Base-by-base conservation (phyloP, 1,140 invertebrate genomes). In the Drosophila mojavensis region DNA sequence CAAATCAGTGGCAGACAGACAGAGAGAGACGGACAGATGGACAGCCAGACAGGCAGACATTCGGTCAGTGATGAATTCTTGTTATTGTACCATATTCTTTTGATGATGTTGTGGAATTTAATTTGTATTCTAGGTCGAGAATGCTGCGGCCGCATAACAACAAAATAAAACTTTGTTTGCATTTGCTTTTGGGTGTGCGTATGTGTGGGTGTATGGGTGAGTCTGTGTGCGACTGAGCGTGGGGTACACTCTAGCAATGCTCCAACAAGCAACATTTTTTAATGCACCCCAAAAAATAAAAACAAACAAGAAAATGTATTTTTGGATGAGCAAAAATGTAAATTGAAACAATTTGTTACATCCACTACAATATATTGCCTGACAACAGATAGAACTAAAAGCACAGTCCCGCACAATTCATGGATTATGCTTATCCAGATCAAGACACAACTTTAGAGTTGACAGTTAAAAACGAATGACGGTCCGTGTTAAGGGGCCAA, bases 101-200 rank as follows among this genome's bases (percentile, higher is more conserved):
- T 59, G 63, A 56, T 67, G 71, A 61, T 78, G 74, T 78, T 81
- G 78, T 64, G 82, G 75, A 76, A 88, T 86, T 88, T 88, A 88
- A 86, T 88, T 71, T 88, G 88, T 79, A 82, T 81, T 82, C 71
- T 76, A 73, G 83, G 68, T 72, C 70, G 61, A 72, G 48, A 69
- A 68, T 24, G 61, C 58, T 61, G 43, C 26, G 64, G 64, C 58
- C 64, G 64, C 70, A 53, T 79, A 78, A 75, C 65, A 61, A 55
- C 70, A 60, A 79, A 79, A 61, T 51, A 43, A 48, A 81, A 81
- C 75, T 81, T 77, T 77, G 60, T 63, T 45, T 60, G 48, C 56
- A 47, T 26, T 15, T 55, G 50, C 15, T 30, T 68, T 54, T 61
- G 58, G 15, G 53, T 58, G 53, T 66, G 53, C 60, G 53, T 59